Evolutionary conservation across 2,113 vertebrate species (phyloP), one percentile per base, ranked within the genome.

Genomic region (Pseudorhombus dupliciocellatus): DNA sequence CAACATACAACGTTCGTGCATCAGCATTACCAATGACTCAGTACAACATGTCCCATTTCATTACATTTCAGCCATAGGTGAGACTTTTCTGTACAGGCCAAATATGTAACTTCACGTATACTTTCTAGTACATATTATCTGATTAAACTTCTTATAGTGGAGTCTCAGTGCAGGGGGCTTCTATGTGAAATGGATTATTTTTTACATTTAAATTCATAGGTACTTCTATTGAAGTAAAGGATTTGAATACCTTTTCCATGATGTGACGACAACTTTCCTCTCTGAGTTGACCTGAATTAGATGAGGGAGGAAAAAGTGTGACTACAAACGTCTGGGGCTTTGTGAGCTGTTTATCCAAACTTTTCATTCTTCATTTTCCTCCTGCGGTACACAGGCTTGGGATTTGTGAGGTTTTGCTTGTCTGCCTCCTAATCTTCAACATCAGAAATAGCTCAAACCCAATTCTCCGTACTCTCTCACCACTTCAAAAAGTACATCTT

Each of bases 331-430:
- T 40, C 12, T 2, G 2, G 16, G 14, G 25, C 52, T 74, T 40
- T 25, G 34, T 73, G 48, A 65, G 56, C 66, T 69, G 20, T 77
- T 73, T 66, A 70, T 66, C 50, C 22, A 0, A 12, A n/a, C 34
- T 60, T 51, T 26, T 69, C 55, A 37, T 65, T 69, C 22, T 37
- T 72, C 18, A 72, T 64, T 71, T 75, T 72, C 25, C 75, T 67
- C 22, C 59, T 18, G 37, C 55, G 25, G 21, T 51, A 72, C 44
- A 9, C 40, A 3, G 25, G 40, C 31, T 26, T 26, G 21, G 54
- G 59, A 69, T 71, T 74, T 70, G 7, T 0, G 1, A 28, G 69
- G 37, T 62, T 83, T 80, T 77, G 40, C 53, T 80, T 53, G 40
- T 69, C 66, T 78, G 56, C 52, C 52, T 70, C 46, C 34, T 68